Percentiles rank a stretch among this genome's conserved stretches.
These are phyloP conservation scores for Procambarus virginalis DNA, from an alignment of 1,140 invertebrate genomes.

Conservation along the genomic window DNA sequence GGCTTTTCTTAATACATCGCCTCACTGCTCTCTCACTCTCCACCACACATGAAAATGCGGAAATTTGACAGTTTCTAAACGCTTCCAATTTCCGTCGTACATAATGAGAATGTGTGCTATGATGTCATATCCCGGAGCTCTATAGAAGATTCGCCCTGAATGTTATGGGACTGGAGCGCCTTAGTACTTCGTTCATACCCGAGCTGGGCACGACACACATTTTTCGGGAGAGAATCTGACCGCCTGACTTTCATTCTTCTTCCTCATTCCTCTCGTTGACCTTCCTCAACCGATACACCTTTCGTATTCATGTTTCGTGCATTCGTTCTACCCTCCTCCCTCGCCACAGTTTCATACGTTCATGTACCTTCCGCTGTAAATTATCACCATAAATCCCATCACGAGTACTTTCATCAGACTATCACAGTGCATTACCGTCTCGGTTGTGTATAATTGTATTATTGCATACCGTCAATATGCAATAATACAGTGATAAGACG, in stretches of 20 bases:
- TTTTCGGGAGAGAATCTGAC: slow-evolving; percentile 17
- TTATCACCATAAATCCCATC: no score
- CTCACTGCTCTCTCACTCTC: neutral
- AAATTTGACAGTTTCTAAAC: neutral
- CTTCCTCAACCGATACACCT: neutral
- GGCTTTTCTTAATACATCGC: neutral
- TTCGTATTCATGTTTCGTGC: neutral
- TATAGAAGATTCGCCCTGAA: neutral
- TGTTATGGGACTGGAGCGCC: neutral
- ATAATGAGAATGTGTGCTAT: neutral
- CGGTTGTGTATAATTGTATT: no score
- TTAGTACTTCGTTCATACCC: neutral
- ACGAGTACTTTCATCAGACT: no score
- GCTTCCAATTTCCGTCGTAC: neutral
- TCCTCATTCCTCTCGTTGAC: slow-evolving; percentile 12
- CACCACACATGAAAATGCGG: neutral
- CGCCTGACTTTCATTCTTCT: slow-evolving; percentile 15
- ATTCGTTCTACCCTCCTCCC: no score
- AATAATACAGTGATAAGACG: no score
- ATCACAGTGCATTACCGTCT: no score
- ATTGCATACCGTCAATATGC: no score
- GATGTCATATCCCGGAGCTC: neutral
- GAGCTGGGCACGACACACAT: neutral
- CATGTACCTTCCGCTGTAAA: no score
- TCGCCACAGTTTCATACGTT: no score